These are phyloP conservation scores for Pogonophryne albipinna DNA, from an alignment of 2,797 vertebrate species.

Conservation along the genomic window DNA sequence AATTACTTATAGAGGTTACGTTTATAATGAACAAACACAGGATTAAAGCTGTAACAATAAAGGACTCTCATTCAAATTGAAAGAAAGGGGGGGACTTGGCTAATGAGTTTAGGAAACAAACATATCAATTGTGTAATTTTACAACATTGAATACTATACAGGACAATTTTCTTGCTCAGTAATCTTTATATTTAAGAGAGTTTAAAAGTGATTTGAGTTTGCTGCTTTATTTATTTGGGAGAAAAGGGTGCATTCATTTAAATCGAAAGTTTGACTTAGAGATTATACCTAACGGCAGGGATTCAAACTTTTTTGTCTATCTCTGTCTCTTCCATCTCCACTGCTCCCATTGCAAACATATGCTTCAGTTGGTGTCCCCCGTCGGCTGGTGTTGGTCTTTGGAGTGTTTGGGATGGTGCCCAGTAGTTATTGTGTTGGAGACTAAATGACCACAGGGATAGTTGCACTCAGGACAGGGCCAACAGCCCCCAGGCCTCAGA, in stretches of 20 bases:
- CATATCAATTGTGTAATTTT: constrained; percentile 29
- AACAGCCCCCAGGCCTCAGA: constrained; percentile 59
- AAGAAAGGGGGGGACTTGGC: background rate
- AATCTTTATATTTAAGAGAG: constrained; percentile 8
- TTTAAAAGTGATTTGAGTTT: background rate
- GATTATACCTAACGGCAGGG: constrained; percentile 19
- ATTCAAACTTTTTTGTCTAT: constrained; percentile 16
- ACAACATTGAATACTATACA: constrained; percentile 11
- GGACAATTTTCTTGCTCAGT: constrained; percentile 18
- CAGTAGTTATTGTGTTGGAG: constrained; percentile 70
- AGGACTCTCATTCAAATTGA: constrained; percentile 8
- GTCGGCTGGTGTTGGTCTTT: constrained; percentile 67
- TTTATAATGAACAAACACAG: constrained; percentile 36
- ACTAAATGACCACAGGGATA: constrained; percentile 77
- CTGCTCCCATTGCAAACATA: constrained; percentile 62
- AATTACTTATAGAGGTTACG: constrained; percentile 29
- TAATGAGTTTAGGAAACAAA: constrained; percentile 27
- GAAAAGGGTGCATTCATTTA: constrained; percentile 1
- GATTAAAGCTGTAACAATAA: constrained; percentile 34
- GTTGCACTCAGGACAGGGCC: constrained; percentile 63
- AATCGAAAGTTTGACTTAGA: constrained; percentile 24
- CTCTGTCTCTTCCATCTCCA: constrained; percentile 33
- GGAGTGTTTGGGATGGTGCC: constrained; percentile 77
- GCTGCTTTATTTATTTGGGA: background rate
- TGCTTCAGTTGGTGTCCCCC: constrained; percentile 65